phyloP scores from a whole-genome alignment of 2,113 vertebrate genomes.

The Proteles cristata region DNA sequence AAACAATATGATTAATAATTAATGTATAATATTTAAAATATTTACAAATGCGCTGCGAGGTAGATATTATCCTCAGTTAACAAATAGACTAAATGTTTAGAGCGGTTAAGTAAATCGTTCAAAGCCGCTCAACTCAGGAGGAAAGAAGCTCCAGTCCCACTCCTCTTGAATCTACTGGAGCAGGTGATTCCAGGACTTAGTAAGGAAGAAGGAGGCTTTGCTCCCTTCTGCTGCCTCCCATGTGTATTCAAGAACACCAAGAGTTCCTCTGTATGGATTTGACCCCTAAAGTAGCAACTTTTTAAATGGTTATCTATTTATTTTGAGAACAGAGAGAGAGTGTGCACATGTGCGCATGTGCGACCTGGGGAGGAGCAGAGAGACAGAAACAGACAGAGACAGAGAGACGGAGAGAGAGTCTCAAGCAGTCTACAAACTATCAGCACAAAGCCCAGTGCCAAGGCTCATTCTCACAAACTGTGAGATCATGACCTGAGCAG shows the following conservation, averaged over 20 bases:
- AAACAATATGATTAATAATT: slow-evolving; percentile 53
- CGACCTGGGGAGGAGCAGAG: no score
- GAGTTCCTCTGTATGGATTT: not conserved
- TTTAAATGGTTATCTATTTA: not conserved
- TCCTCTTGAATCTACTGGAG: not conserved
- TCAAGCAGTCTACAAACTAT: no score
- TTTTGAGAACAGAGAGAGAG: no score
- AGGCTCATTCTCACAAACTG: no score
- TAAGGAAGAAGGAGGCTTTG: not conserved
- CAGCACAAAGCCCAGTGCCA: no score
- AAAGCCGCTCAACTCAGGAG: not conserved
- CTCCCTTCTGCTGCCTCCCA: not conserved
- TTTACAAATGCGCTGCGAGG: slow-evolving; percentile 42
- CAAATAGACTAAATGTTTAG: not conserved
- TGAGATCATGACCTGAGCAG: no score
- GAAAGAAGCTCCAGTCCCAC: not conserved
- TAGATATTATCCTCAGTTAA: slow-evolving; percentile 43
- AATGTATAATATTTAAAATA: slow-evolving; percentile 19
- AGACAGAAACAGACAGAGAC: no score
- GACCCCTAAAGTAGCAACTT: not conserved
- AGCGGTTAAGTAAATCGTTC: slow-evolving; percentile 45
- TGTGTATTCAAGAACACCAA: not conserved
- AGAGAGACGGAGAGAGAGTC: no score
- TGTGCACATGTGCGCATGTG: no score
- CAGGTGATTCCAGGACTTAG: not conserved